Evolutionary conservation across 1,140 invertebrate species (phyloP).

Genomic region (Papilio machaon): DNA sequence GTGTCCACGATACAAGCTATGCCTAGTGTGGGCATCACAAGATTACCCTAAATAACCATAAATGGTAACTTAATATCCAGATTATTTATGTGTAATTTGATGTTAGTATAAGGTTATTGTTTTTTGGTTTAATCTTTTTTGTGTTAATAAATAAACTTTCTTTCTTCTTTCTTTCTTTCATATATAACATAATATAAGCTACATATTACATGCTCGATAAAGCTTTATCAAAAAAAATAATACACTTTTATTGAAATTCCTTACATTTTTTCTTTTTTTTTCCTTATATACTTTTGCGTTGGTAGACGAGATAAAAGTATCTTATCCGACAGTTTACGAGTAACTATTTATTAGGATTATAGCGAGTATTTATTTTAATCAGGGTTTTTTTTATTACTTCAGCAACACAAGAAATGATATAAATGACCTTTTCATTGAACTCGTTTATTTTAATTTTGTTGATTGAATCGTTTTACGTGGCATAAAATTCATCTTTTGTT

Average conservation of each 20-base stretch:
- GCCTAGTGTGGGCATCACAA: too few species aligned
- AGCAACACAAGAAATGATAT: constrained; percentile 10
- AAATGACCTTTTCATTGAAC: constrained; percentile 15
- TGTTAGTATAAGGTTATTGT: too few species aligned
- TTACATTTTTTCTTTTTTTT: neutral
- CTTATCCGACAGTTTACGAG: neutral
- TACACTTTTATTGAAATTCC: neutral
- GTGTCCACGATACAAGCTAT: too few species aligned
- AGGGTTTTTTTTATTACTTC: neutral
- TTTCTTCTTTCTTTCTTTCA: too few species aligned
- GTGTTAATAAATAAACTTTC: too few species aligned
- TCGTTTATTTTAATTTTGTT: constrained; percentile 23
- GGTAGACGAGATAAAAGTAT: neutral
- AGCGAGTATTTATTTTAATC: constrained; percentile 1
- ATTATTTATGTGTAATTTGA: too few species aligned
- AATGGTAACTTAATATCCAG: too few species aligned
- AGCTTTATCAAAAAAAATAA: too few species aligned
- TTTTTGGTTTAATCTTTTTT: too few species aligned
- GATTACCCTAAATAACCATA: too few species aligned
- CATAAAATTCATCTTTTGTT: neutral
- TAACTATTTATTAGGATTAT: constrained; percentile 22
- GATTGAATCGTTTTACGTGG: neutral
- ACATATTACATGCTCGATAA: too few species aligned
- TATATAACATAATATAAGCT: too few species aligned
- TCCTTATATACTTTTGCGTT: neutral